Evolutionary conservation across 2,113 vertebrate species (phyloP).

Genomic region (Peucedramus taeniatus): DNA sequence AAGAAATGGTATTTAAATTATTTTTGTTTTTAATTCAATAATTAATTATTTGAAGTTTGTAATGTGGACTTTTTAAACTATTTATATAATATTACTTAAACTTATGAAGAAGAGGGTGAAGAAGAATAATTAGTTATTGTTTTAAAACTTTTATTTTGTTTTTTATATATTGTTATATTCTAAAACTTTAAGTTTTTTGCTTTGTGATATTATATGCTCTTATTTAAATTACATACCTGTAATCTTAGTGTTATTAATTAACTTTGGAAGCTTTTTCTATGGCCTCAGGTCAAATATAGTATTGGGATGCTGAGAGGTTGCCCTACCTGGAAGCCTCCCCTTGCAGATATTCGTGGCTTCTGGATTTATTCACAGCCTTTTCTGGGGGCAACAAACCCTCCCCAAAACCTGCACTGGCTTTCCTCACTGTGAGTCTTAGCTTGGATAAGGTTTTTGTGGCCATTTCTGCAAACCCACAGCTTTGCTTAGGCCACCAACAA

Average conservation of each 20-base stretch:
- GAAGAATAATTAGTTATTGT: neutral
- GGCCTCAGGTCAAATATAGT: neutral
- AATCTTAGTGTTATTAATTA: neutral
- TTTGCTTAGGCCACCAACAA: neutral
- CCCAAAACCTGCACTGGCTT: neutral
- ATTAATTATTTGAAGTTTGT: neutral
- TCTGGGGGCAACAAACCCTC: neutral
- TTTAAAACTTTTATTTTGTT: neutral
- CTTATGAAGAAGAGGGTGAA: neutral
- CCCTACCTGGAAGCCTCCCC: neutral
- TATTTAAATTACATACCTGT: neutral
- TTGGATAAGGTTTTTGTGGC: accelerated
- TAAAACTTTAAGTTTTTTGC: neutral
- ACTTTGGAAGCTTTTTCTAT: neutral
- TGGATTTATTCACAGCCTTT: neutral
- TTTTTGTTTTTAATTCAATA: neutral
- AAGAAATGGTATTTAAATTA: neutral
- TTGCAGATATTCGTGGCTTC: accelerated
- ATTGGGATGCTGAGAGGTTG: neutral
- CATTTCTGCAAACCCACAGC: neutral
- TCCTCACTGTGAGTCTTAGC: accelerated
- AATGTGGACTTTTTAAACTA: neutral
- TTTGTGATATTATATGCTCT: neutral
- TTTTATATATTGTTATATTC: neutral
- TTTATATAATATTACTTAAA: neutral